A percentile compares a stretch with the other conserved stretches of the same genome.
Evolutionary conservation across 2,113 vertebrate species (phyloP).

Genomic region (Gymnorhina tibicen): DNA sequence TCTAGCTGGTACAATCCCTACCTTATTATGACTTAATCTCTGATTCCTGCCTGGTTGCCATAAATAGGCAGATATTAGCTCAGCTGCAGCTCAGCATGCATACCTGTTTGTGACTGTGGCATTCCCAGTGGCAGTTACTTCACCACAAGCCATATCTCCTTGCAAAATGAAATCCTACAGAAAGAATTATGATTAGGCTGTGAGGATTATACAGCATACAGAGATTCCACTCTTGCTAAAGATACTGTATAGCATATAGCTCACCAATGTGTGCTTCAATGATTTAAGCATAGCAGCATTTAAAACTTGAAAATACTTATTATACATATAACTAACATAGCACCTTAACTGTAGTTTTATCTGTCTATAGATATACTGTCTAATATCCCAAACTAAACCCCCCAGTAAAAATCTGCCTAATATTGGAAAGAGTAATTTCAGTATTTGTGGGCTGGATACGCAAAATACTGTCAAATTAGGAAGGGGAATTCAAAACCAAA

Average conservation of each 20-base stretch:
- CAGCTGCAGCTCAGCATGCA: constrained; percentile 22
- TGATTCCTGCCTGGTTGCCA: constrained; percentile 12
- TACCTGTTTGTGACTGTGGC: neutral
- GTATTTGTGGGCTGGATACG: neutral
- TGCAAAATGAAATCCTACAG: neutral
- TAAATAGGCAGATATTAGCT: constrained; percentile 42
- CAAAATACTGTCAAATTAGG: neutral
- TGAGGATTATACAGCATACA: neutral
- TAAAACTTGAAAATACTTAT: neutral
- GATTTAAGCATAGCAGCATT: neutral
- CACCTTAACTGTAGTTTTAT: neutral
- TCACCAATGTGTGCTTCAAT: neutral
- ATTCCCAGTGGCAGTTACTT: neutral
- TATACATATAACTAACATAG: neutral
- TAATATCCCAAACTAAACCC: neutral
- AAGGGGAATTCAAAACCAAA: neutral
- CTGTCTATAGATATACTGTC: neutral
- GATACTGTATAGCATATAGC: neutral
- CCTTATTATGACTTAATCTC: constrained; percentile 44
- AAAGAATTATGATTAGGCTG: neutral
- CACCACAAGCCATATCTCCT: constrained; percentile 13
- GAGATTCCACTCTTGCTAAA: neutral
- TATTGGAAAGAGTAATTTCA: neutral
- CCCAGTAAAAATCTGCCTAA: neutral
- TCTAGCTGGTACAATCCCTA: constrained; percentile 4